phyloP scores from a whole-genome alignment of 2,113 vertebrate species.

The Xiphophorus couchianus region DNA sequence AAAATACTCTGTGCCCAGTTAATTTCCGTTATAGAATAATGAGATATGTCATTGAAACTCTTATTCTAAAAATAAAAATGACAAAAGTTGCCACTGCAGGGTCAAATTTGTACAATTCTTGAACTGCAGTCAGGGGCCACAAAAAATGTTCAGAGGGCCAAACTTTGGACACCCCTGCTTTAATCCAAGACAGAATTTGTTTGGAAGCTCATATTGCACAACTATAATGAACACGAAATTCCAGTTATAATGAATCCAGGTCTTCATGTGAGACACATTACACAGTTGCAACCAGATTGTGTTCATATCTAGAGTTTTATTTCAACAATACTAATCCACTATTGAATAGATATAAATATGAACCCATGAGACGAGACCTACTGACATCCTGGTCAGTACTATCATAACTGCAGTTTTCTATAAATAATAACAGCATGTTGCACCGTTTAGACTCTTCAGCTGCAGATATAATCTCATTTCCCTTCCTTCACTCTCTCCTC shows the following conservation, averaged over 20 bases:
- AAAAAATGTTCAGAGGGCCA: too few relatives aligned
- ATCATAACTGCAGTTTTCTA: not conserved
- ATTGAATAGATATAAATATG: not conserved
- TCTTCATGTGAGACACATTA: not conserved
- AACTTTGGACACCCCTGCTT: too few relatives aligned
- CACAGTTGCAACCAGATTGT: too few relatives aligned
- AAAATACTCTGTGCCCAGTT: too few relatives aligned
- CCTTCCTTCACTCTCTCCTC: constrained; percentile 56
- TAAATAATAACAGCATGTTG: not conserved
- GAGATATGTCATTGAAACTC: too few relatives aligned
- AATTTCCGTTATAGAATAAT: too few relatives aligned
- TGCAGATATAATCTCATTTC: not conserved
- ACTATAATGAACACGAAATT: not conserved
- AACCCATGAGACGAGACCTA: not conserved
- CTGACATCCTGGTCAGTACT: not conserved
- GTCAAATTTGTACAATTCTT: too few relatives aligned
- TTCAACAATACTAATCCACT: not conserved
- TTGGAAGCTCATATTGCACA: not conserved
- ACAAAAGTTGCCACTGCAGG: too few relatives aligned
- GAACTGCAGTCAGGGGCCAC: too few relatives aligned
- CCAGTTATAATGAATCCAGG: not conserved
- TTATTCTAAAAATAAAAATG: too few relatives aligned
- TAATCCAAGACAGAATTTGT: not conserved
- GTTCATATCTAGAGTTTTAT: not conserved
- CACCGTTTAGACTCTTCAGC: not conserved